Evolutionary conservation across 2,797 vertebrate species (phyloP).

Genomic region (Sebastes iracundus): DNA sequence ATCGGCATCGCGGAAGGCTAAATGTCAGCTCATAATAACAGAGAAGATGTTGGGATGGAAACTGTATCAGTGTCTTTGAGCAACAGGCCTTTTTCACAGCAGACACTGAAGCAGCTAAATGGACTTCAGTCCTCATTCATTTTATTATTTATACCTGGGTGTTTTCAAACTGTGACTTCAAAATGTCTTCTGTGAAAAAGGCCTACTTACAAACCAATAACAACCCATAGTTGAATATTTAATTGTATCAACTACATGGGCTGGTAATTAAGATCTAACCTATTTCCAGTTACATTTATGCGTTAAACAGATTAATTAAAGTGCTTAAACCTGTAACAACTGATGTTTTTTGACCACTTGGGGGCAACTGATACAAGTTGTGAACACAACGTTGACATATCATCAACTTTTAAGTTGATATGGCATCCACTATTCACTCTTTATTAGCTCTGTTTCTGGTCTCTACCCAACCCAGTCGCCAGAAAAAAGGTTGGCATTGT

Average conservation of each 20-base stretch:
- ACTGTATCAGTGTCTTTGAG: neutral
- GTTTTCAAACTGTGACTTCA: neutral
- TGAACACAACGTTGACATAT: neutral
- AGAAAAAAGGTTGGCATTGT: too few species aligned
- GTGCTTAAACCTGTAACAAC: neutral
- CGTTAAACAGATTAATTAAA: neutral
- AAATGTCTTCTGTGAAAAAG: neutral
- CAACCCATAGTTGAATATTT: neutral
- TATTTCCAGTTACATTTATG: neutral
- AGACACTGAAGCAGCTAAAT: neutral
- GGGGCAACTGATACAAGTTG: neutral
- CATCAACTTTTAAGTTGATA: too few species aligned
- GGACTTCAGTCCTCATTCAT: neutral
- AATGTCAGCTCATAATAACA: constrained; percentile 36
- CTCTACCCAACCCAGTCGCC: too few species aligned
- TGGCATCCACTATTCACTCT: neutral
- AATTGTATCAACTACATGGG: neutral
- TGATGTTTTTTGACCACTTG: neutral
- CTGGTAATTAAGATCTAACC: neutral
- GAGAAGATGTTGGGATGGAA: neutral
- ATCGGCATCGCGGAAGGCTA: neutral
- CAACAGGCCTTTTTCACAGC: neutral
- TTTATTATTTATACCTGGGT: neutral
- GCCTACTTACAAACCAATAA: neutral
- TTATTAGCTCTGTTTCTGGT: neutral